phyloP scores from a whole-genome alignment of 2,797 vertebrate genomes.

The Botia kubotai region DNA sequence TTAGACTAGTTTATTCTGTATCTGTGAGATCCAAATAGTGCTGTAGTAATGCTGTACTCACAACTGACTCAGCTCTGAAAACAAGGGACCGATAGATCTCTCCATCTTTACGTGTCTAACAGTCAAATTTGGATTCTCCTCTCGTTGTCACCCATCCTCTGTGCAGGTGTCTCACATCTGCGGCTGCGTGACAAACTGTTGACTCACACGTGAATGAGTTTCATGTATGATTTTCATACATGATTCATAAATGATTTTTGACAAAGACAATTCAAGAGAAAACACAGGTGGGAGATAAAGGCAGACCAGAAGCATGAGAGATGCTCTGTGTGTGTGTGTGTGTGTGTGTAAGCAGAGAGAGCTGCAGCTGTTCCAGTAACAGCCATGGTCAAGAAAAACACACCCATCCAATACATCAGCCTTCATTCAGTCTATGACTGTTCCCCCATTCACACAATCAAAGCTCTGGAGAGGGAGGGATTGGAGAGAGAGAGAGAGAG shows the following conservation, averaged over 20 bases:
- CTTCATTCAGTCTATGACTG: slow-evolving; percentile 56
- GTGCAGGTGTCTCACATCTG: slow-evolving; percentile 20
- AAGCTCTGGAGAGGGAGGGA: slow-evolving; percentile 39
- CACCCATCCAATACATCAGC: slow-evolving; percentile 56
- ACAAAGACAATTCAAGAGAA: not conserved
- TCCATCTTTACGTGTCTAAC: no score
- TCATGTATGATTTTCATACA: no score
- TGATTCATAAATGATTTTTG: slow-evolving; percentile 23
- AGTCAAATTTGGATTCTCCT: not conserved
- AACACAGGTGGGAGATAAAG: slow-evolving; percentile 1
- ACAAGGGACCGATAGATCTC: not conserved
- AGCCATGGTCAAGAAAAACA: slow-evolving; percentile 46
- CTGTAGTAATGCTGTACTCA: not conserved
- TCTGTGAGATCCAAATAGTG: no score
- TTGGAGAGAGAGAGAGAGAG: slow-evolving; percentile 33
- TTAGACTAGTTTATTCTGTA: no score
- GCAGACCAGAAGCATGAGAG: no score
- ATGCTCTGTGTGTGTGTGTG: not conserved
- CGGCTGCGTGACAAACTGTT: slow-evolving; percentile 17
- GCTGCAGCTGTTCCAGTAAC: slow-evolving; percentile 52
- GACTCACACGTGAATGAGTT: no score
- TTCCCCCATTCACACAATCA: slow-evolving; percentile 59
- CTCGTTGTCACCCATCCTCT: not conserved
- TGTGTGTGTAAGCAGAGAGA: slow-evolving; percentile 19
- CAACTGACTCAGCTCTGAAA: not conserved